Evolutionary conservation across 2,113 vertebrate species (phyloP).

Genomic region (Perca flavescens): DNA sequence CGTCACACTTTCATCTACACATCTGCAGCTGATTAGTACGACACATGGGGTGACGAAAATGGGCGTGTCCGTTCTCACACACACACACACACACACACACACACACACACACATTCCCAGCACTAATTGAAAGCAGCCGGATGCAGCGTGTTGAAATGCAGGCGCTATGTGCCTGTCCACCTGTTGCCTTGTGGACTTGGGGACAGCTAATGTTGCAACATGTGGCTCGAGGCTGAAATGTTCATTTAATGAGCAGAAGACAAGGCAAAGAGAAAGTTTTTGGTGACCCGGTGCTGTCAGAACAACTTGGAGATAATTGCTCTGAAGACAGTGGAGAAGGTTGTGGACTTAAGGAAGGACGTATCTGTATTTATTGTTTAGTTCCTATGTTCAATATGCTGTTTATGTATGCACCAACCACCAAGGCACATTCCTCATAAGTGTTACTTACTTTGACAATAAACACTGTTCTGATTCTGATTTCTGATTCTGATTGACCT

Average conservation of each 20-base stretch:
- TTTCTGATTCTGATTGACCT: too few relatives aligned
- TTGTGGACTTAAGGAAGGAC: too few relatives aligned
- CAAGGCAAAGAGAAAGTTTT: not conserved
- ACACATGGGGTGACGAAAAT: conserved; percentile 18
- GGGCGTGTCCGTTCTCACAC: not conserved
- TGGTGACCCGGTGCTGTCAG: too few relatives aligned
- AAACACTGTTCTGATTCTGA: too few relatives aligned
- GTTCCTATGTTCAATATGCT: too few relatives aligned
- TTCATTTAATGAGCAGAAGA: conserved; percentile 5
- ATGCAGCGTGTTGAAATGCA: conserved; percentile 25
- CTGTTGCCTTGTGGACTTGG: conserved; percentile 47
- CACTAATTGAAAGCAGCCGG: conserved; percentile 60
- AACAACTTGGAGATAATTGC: too few relatives aligned
- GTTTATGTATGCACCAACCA: too few relatives aligned
- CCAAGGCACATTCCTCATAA: too few relatives aligned
- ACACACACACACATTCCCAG: conserved; percentile 13
- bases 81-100: not conserved
- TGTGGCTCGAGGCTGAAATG: conserved; percentile 4
- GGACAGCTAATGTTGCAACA: conserved; percentile 31
- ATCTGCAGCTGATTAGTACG: conserved; percentile 32
- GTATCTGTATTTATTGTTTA: too few relatives aligned
- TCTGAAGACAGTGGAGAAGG: too few relatives aligned
- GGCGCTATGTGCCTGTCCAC: conserved; percentile 33
- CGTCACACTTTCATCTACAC: conserved; percentile 32
- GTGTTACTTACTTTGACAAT: too few relatives aligned